Evolutionary conservation across 2,888 invertebrate genomes (phyloP).

Genomic region (Tenthredo scrophulariae): DNA sequence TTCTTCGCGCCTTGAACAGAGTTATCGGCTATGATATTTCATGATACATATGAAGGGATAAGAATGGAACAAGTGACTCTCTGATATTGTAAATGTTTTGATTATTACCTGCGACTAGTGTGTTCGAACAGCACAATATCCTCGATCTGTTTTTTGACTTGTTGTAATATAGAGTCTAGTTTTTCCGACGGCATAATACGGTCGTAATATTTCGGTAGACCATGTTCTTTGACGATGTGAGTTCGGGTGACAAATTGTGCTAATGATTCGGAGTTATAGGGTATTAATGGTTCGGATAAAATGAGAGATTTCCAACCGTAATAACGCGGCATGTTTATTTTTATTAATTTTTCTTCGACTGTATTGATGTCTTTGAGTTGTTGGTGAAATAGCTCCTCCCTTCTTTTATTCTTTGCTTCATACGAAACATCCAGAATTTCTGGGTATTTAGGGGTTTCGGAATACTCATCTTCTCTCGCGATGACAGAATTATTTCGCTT

Average conservation of each 20-base stretch:
- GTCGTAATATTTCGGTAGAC: slow-evolving; percentile 83
- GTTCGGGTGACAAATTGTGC: slow-evolving; percentile 90
- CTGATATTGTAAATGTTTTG: not conserved
- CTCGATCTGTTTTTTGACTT: slow-evolving; percentile 82
- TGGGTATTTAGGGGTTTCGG: slow-evolving; percentile 80
- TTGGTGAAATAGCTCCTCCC: slow-evolving; percentile 79
- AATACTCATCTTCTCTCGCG: slow-evolving; percentile 73
- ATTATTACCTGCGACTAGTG: slow-evolving; percentile 81
- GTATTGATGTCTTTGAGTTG: slow-evolving; percentile 84
- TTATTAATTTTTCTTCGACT: slow-evolving; percentile 91
- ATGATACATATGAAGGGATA: no score
- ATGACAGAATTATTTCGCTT: slow-evolving; percentile 57
- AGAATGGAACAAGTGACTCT: not conserved
- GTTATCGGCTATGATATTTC: not conserved
- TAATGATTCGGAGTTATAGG: slow-evolving; percentile 86
- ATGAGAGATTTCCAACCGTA: slow-evolving; percentile 87
- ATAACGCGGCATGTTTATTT: slow-evolving; percentile 89
- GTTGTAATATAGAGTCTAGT: slow-evolving; percentile 78
- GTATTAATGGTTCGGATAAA: slow-evolving; percentile 82
- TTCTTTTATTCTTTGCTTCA: slow-evolving; percentile 79
- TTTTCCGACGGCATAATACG: slow-evolving; percentile 76
- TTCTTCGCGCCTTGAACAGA: slow-evolving; percentile 68
- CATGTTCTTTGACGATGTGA: slow-evolving; percentile 82
- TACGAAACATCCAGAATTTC: slow-evolving; percentile 83
- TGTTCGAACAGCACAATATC: slow-evolving; percentile 84